Conservation (phyloP, 2,888 invertebrate genomes). For the Quadroppia sp. region DNA sequence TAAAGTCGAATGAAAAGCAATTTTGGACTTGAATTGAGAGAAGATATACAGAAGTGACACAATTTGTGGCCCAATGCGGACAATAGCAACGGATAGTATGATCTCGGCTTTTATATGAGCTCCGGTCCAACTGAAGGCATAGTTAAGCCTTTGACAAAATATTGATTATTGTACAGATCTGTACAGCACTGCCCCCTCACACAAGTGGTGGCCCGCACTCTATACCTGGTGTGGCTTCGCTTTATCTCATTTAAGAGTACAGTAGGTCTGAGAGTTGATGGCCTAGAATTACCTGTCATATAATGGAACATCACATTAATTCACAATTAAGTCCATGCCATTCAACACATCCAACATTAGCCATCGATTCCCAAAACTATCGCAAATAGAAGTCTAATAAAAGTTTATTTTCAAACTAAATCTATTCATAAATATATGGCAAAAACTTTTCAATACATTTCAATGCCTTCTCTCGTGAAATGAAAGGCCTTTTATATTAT, state of each 20-base stretch:
- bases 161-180: conserved; percentile 32
- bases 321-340: not conserved
- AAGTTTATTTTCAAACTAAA: too few relatives aligned
- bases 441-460: too few relatives aligned
- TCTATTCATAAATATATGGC: too few relatives aligned
- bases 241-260: conserved; percentile 14
- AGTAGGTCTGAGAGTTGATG: conserved; percentile 33
- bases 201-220: conserved; percentile 31
- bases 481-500: too few relatives aligned
- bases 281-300: conserved; percentile 34
- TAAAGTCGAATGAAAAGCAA: not conserved
- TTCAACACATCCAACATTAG: not conserved
- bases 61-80: conserved; percentile 31
- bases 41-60: conserved; percentile 7
- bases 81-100: conserved; percentile 33
- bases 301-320: conserved; percentile 17
- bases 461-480: too few relatives aligned
- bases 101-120: conserved; percentile 33
- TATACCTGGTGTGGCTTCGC: conserved; percentile 21
- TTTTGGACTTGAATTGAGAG: not conserved
- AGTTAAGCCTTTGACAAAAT: conserved; percentile 37
- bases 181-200: conserved; percentile 34
- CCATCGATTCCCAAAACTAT: too few relatives aligned
- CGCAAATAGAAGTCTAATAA: too few relatives aligned
- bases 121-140: not conserved